phyloP scores from a whole-genome alignment of 2,888 invertebrate genomes.

The Altica lythri region DNA sequence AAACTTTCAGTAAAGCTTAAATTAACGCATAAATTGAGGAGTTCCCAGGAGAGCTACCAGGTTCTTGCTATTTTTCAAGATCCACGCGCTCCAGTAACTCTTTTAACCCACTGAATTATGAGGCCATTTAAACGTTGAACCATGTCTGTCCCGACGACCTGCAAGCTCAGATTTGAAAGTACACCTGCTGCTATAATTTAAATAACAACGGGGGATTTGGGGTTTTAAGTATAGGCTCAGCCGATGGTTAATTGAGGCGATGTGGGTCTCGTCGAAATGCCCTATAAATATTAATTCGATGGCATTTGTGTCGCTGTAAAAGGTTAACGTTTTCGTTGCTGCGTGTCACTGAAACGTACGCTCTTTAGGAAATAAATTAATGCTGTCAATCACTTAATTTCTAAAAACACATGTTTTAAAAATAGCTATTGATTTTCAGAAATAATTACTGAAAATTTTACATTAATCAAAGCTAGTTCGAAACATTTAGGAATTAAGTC shows the following conservation, averaged over 20 bases:
- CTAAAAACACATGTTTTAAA: too few species aligned
- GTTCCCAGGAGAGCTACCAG: slow-evolving; percentile 35
- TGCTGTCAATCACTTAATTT: too few species aligned
- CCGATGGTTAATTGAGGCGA: slow-evolving; percentile 20
- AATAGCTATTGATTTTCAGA: too few species aligned
- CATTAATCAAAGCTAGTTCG: too few species aligned
- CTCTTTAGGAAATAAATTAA: too few species aligned
- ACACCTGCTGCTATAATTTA: slow-evolving; percentile 42
- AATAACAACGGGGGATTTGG: slow-evolving; percentile 37
- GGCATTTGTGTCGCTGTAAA: background rate
- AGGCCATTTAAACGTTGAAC: slow-evolving; percentile 39
- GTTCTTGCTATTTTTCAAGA: slow-evolving; percentile 43
- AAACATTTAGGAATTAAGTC: too few species aligned
- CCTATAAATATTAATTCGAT: slow-evolving; percentile 14
- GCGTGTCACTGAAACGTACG: slow-evolving; percentile 1
- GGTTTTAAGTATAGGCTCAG: slow-evolving; percentile 26
- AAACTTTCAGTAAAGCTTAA: slow-evolving; percentile 45
- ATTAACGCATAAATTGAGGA: slow-evolving; percentile 46
- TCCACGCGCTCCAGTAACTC: slow-evolving; percentile 35
- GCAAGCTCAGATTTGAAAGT: slow-evolving; percentile 35
- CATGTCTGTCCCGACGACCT: slow-evolving; percentile 34
- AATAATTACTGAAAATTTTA: too few species aligned
- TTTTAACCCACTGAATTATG: slow-evolving; percentile 41
- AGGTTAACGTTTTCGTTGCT: slow-evolving; percentile 6
- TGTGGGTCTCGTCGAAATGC: slow-evolving; percentile 11